Conservation (phyloP, 2,888 invertebrate genomes). For the Synanthedon formicaeformis region DNA sequence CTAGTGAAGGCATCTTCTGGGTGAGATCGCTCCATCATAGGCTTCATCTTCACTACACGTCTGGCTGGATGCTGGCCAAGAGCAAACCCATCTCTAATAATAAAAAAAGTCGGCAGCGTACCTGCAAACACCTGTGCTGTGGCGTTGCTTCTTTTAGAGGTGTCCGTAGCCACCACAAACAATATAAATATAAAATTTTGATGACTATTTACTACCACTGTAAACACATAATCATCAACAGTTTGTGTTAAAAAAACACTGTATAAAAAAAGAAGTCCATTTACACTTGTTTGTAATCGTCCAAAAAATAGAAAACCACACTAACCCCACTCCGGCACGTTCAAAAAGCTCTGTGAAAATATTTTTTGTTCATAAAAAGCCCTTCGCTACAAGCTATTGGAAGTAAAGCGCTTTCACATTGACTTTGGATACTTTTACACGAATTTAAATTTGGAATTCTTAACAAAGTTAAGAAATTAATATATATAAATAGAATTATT, state of each 20-base stretch:
- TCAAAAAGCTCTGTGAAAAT: not conserved
- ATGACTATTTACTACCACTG: not conserved
- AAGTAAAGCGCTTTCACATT: not conserved
- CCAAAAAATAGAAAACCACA: not conserved
- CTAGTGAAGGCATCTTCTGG: no score
- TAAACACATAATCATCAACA: not conserved
- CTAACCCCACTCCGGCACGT: not conserved
- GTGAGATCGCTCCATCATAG: no score
- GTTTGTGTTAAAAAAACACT: not conserved
- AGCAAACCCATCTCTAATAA: no score
- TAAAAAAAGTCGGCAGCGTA: no score
- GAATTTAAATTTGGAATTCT: no score
- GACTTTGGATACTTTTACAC: not conserved
- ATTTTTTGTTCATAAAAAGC: constrained; percentile 4
- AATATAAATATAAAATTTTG: not conserved
- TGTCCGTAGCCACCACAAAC: not conserved
- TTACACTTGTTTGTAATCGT: not conserved
- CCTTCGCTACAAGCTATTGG: not conserved
- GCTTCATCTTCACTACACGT: no score
- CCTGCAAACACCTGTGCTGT: no score
- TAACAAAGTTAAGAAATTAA: no score
- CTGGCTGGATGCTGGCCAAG: no score
- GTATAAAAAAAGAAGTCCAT: not conserved
- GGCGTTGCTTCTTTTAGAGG: no score
- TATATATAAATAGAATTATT: no score